phyloP scores from a whole-genome alignment of 1,140 invertebrate genomes.

The Piezodorus guildinii region DNA sequence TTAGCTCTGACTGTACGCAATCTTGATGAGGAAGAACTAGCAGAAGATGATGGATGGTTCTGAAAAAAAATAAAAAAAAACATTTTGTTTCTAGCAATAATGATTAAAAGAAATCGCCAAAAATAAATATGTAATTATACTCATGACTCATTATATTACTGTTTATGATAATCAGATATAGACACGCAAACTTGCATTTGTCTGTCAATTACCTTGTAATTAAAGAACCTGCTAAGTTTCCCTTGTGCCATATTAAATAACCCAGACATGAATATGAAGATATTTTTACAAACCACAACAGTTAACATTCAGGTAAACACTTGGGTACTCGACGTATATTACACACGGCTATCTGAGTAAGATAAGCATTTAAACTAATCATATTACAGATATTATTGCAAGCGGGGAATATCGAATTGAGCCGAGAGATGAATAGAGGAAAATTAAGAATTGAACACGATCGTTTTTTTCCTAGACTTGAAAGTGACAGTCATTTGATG shows the following conservation, averaged over 20 bases:
- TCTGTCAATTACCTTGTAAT: constrained; percentile 21
- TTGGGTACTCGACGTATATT: neutral
- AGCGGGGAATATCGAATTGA: neutral
- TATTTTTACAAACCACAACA: constrained; percentile 11
- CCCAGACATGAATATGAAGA: constrained; percentile 20
- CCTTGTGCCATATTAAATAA: constrained; percentile 25
- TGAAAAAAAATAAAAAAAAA: constrained; percentile 21
- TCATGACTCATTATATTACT: no score
- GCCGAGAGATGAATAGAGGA: neutral
- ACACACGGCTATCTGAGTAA: neutral
- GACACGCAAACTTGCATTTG: neutral
- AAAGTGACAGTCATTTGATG: neutral
- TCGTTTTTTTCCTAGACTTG: constrained; percentile 15
- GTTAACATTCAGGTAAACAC: constrained; percentile 22
- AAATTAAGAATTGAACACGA: constrained; percentile 11
- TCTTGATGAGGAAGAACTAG: constrained; percentile 28
- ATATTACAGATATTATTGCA: constrained; percentile 13
- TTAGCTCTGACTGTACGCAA: constrained; percentile 27
- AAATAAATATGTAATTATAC: no score
- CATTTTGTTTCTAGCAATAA: constrained; percentile 1
- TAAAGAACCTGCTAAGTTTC: constrained; percentile 24
- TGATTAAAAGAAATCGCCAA: no score
- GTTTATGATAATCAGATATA: no score
- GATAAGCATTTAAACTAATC: constrained; percentile 4
- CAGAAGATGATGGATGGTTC: constrained; percentile 28